Percentiles rank a stretch among this genome's conserved stretches.
phyloP scores from a whole-genome alignment of 2,888 invertebrate genomes.

The Sisyra terminalis region DNA sequence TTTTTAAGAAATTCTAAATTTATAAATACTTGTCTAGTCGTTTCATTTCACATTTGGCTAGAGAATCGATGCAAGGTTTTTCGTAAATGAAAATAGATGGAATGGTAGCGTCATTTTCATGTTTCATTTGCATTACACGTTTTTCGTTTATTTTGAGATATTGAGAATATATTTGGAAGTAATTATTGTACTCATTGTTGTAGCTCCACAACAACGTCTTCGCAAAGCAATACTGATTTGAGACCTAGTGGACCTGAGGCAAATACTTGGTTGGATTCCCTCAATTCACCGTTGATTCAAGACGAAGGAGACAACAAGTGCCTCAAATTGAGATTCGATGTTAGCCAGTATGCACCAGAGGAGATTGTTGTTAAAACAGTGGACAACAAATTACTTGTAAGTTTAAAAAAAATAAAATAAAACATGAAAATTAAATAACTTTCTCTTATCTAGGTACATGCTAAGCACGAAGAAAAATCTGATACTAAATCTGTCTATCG shows the following conservation, averaged over 20 bases:
- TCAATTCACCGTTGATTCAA: constrained; percentile 86
- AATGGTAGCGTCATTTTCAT: background rate
- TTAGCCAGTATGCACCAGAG: constrained; percentile 91
- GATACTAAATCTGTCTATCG: constrained; percentile 93
- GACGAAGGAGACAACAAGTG: constrained; percentile 89
- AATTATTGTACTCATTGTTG: constrained; percentile 15
- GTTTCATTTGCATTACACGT: background rate
- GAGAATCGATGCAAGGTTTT: too few relatives aligned
- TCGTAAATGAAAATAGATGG: background rate
- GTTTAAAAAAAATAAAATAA: constrained; percentile 18
- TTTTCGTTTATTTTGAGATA: background rate
- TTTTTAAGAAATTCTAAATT: too few relatives aligned
- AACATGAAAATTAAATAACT: constrained; percentile 9
- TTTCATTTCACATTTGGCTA: too few relatives aligned
- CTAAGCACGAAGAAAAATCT: constrained; percentile 95
- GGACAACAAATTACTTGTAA: constrained; percentile 89
- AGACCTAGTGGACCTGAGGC: constrained; percentile 32
- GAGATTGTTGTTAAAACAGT: constrained; percentile 98
- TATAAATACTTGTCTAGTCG: too few relatives aligned
- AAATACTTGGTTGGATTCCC: constrained; percentile 63
- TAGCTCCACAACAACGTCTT: constrained; percentile 43
- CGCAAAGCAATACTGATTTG: constrained; percentile 41
- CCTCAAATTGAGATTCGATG: constrained; percentile 90
- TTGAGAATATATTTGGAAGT: too few relatives aligned
- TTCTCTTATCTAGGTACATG: constrained; percentile 63